Evolutionary conservation across 2,113 vertebrate genomes (phyloP).

Genomic region (Thinocorus orbignyianus): DNA sequence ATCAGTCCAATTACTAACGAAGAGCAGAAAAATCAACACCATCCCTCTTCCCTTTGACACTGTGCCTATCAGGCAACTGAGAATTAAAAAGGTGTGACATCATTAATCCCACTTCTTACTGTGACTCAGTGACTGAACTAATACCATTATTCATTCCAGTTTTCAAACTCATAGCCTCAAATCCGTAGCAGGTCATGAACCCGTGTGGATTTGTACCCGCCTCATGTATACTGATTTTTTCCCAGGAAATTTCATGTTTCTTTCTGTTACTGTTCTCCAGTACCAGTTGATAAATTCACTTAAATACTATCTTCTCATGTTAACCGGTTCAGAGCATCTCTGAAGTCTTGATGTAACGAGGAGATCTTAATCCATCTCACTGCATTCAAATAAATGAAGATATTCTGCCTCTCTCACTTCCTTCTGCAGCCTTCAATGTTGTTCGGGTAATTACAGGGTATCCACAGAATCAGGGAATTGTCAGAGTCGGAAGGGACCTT

Average conservation of each 20-base stretch:
- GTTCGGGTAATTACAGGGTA: not conserved
- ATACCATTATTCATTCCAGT: not conserved
- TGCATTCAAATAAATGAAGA: not conserved
- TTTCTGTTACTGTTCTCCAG: not conserved
- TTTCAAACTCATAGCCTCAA: not conserved
- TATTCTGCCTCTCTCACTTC: not conserved
- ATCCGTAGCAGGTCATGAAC: fast-evolving
- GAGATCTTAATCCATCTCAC: not conserved
- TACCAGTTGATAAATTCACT: not conserved
- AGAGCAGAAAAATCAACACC: not conserved
- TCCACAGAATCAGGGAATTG: not conserved
- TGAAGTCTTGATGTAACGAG: not conserved
- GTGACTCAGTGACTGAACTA: not conserved
- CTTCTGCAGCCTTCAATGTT: not conserved
- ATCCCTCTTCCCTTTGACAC: not conserved
- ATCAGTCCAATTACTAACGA: not conserved
- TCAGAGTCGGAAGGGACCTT: too few relatives aligned
- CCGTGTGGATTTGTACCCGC: not conserved
- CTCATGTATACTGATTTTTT: not conserved
- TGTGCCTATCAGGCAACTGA: not conserved
- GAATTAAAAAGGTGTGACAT: not conserved
- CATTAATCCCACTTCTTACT: not conserved
- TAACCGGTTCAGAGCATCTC: not conserved
- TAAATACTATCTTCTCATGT: not conserved
- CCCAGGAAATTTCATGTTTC: not conserved